Evolutionary conservation across 2,113 vertebrate genomes (phyloP).

Genomic region (Megaptera novaeangliae): DNA sequence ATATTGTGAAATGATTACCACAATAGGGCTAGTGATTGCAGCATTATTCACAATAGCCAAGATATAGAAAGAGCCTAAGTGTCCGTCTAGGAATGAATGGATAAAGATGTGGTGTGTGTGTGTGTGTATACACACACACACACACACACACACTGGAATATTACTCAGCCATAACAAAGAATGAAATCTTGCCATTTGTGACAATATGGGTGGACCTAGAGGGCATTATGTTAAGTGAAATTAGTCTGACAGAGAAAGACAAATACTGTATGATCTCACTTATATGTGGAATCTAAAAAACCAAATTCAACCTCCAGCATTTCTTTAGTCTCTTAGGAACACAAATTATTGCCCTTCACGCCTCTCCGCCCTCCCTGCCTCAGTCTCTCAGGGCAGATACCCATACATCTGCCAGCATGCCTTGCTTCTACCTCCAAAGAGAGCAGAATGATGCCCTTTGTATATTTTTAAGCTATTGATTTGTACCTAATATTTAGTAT

Average conservation of each 20-base stretch:
- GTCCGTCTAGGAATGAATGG: background rate
- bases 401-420: background rate
- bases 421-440: background rate
- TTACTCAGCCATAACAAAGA: background rate
- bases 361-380: background rate
- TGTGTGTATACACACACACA: accelerated
- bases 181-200: background rate
- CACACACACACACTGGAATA: background rate
- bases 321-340: background rate
- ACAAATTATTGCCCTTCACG: too few species aligned
- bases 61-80: background rate
- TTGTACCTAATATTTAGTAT: background rate
- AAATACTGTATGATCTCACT: background rate
- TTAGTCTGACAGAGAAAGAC: background rate
- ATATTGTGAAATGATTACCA: background rate
- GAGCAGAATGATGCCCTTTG: background rate
- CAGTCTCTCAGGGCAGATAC: background rate
- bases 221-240: background rate
- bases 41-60: background rate
- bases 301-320: background rate
- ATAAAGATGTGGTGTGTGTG: background rate
- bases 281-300: background rate
- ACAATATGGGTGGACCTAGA: background rate
- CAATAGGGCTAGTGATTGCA: background rate
- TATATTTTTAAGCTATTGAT: background rate